Evolutionary conservation across 2,113 vertebrate genomes (phyloP).

Genomic region (Hipposideros armiger): DNA sequence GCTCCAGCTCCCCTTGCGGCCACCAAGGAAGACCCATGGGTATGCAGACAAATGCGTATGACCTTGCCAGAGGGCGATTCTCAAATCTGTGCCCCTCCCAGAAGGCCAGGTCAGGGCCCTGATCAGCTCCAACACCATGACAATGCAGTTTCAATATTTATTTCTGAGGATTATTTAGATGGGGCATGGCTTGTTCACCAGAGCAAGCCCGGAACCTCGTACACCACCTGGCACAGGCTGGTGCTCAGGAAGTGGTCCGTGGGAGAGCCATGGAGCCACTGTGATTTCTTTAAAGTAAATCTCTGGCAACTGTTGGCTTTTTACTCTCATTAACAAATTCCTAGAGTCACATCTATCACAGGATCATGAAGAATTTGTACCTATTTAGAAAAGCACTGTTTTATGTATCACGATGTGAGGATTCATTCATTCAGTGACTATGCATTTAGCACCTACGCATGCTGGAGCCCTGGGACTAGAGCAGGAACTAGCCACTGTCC

Average conservation of each 20-base stretch:
- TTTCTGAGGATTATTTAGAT: not conserved
- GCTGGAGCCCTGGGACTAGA: not conserved
- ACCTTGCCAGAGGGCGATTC: not conserved
- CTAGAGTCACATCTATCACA: not conserved
- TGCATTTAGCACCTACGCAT: not conserved
- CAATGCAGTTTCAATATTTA: not conserved
- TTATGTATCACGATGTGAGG: not conserved
- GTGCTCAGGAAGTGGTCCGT: not conserved
- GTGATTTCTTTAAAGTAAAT: conserved; percentile 16
- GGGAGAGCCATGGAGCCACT: not conserved
- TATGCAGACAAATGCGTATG: not conserved
- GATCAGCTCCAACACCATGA: not conserved
- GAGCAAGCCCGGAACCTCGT: not conserved
- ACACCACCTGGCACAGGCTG: not conserved
- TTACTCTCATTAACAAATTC: conserved; percentile 14
- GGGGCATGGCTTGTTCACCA: not conserved
- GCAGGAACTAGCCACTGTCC: not conserved
- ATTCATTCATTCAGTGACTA: not conserved
- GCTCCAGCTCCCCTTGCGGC: not conserved
- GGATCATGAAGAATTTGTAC: not conserved
- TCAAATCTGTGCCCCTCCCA: not conserved
- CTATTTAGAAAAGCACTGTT: not conserved
- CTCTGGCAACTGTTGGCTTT: not conserved
- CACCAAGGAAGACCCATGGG: not conserved
- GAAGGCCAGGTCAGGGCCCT: not conserved